Base-by-base conservation (phyloP, 2,888 invertebrate species). In the Cepaea hortensis region DNA sequence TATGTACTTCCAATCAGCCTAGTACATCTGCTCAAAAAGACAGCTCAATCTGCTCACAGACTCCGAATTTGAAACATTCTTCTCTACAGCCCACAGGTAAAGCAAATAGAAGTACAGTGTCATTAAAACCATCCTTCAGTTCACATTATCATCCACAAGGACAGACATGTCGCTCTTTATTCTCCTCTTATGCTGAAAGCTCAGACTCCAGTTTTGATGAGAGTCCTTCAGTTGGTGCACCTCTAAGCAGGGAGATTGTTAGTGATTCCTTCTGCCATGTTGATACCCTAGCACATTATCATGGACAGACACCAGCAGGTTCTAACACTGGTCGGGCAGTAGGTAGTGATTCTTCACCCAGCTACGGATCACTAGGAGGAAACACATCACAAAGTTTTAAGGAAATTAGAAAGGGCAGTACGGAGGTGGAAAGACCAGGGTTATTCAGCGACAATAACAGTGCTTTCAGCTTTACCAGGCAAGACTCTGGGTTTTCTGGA, bases 201-300 rank as follows among this genome's bases (percentile, higher is more conserved):
- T 86, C 86, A 11, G 86, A 86, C 77, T 86, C 82, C 46, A 86
- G 86, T 76, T 86, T 86, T 77, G 82, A 86, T 55, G 86, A 86
- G 23, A 68, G 75, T 11, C 62, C 55, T 9, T 55, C 61, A 15
- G 11, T 4, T 68, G 61, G 35, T 55, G 82, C 48, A 3, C 61
- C 65, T 13, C 65, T 86, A 9, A 83, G 76, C 68, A 76, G 82
- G 75, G 82, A 86, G 55, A 70, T 65, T 70, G 76, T 86, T 4
- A 83, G 75, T 62, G 68, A 82, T 62, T 76, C 86, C 23, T 82
- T 84, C 72, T 55, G 73, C 20, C 87, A n/a, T 18, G 35, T 81
- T n/a, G 81, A 84, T 79, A 55, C 75, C 65, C 46, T 81, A 76
- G 84, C 68, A n/a, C 80, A 62, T 6, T 81, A 50, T 13, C 80